Percentiles rank a stretch among this genome's conserved stretches.
phyloP scores from a whole-genome alignment of 2,797 vertebrate genomes.

The Paedocypris micromegethes region DNA sequence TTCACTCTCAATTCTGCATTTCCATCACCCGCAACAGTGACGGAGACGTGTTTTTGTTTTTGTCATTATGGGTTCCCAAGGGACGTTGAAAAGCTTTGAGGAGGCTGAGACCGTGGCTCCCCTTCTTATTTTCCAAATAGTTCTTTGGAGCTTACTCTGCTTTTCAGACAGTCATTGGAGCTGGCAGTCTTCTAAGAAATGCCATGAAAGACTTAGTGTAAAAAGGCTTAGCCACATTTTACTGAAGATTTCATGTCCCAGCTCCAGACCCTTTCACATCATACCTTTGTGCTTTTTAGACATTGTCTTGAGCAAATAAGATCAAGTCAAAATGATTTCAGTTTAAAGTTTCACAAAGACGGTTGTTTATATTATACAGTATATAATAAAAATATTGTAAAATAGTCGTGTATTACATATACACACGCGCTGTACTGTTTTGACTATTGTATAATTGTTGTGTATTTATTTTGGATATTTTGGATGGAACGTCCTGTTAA shows the following conservation, averaged over 20 bases:
- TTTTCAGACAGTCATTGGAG: conserved; percentile 57
- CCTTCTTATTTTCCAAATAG: conserved; percentile 54
- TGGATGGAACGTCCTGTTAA: no score
- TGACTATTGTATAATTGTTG: no score
- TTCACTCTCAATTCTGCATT: conserved; percentile 25
- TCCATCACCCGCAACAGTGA: conserved; percentile 43
- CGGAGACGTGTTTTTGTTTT: conserved; percentile 57
- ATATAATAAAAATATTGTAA: no score
- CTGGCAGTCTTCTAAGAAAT: conserved; percentile 58
- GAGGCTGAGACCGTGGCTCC: conserved; percentile 35
- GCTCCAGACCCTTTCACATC: conserved; percentile 8
- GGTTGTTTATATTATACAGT: no score
- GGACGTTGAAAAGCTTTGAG: conserved; percentile 55
- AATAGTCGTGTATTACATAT: no score
- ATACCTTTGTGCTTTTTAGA: neutral
- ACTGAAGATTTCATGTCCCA: conserved; percentile 36
- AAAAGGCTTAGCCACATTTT: conserved; percentile 37
- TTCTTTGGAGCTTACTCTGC: conserved; percentile 50
- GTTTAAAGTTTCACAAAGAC: no score
- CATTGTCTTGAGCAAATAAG: no score
- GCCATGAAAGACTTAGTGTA: conserved; percentile 51
- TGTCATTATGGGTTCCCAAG: conserved; percentile 57
- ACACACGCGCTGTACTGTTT: no score
- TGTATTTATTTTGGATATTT: no score
- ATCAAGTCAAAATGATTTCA: no score